Evolutionary conservation across 30 jellyfish, hydroid and myxozoan species (phyloP).

Genomic region (Catostylus mosaicus): DNA sequence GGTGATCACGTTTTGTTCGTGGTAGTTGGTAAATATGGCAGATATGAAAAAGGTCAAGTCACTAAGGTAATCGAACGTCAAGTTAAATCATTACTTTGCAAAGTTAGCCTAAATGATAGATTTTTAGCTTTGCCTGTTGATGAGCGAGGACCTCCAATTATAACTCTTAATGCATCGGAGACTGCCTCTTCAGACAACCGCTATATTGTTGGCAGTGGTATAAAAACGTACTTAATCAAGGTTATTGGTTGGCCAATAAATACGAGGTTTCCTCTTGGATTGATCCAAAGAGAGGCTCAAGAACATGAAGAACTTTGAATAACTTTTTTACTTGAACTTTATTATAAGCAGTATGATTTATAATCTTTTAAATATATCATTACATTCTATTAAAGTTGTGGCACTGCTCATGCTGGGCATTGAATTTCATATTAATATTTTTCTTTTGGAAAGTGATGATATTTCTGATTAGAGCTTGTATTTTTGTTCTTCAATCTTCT

Average conservation of each 20-base stretch:
- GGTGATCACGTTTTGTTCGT: constrained; percentile 60
- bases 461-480: no score
- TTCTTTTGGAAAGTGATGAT: no score
- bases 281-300: constrained; percentile 27
- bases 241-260: constrained; percentile 68
- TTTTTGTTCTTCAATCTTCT: no score
- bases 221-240: constrained; percentile 21
- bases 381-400: no score
- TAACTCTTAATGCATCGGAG: constrained; percentile 23
- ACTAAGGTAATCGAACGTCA: constrained; percentile 26
- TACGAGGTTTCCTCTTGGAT: constrained; percentile 58
- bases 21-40: constrained; percentile 1
- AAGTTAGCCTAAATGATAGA: constrained; percentile 22
- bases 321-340: no score
- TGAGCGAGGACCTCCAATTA: constrained; percentile 69
- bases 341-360: no score
- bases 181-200: background rate
- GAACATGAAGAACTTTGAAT: constrained; percentile 2
- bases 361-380: no score
- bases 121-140: constrained; percentile 47
- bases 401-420: no score
- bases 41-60: constrained; percentile 33
- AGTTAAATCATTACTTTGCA: constrained; percentile 22
- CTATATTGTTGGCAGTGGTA: constrained; percentile 36
- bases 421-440: no score